A percentile compares a stretch with the other conserved stretches of the same genome.
Conservation (phyloP, 2,888 invertebrate genomes). For the Lydus trimaculatus region DNA sequence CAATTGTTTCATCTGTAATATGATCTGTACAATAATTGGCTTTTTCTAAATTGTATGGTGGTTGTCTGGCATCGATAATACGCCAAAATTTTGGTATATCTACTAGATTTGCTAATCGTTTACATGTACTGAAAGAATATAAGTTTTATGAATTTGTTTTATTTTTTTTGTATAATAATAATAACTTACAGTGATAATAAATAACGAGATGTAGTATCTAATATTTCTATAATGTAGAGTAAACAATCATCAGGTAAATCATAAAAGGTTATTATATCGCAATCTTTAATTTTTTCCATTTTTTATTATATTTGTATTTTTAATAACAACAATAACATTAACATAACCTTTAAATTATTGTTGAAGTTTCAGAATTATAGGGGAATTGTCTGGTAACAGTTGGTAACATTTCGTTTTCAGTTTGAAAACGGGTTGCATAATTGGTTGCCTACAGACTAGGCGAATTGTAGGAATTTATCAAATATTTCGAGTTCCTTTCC, state of each 20-base stretch:
- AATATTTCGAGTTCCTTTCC: not conserved
- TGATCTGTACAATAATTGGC: slow-evolving; percentile 46
- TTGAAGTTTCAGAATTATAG: not conserved
- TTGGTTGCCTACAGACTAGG: not conserved
- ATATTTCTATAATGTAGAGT: not conserved
- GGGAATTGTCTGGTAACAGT: not conserved
- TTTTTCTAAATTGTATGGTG: slow-evolving; percentile 48
- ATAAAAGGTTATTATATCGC: not conserved
- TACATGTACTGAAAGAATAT: not conserved
- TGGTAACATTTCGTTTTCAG: not conserved
- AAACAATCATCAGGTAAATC: not conserved
- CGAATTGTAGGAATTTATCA: not conserved
- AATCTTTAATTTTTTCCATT: not conserved
- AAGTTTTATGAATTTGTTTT: not conserved
- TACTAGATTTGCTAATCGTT: not conserved
- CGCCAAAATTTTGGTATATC: slow-evolving; percentile 46
- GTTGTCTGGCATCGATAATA: slow-evolving; percentile 47
- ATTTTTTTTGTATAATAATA: not conserved
- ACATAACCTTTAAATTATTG: not conserved
- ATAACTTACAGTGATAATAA: not conserved
- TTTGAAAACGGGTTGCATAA: too few relatives aligned
- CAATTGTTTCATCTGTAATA: slow-evolving; percentile 21
- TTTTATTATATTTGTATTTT: not conserved
- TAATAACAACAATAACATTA: not conserved
- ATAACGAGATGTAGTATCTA: not conserved